These are phyloP conservation scores for Chrysolina haemoptera DNA, from an alignment of 2,888 invertebrate species.

Conservation along the genomic window DNA sequence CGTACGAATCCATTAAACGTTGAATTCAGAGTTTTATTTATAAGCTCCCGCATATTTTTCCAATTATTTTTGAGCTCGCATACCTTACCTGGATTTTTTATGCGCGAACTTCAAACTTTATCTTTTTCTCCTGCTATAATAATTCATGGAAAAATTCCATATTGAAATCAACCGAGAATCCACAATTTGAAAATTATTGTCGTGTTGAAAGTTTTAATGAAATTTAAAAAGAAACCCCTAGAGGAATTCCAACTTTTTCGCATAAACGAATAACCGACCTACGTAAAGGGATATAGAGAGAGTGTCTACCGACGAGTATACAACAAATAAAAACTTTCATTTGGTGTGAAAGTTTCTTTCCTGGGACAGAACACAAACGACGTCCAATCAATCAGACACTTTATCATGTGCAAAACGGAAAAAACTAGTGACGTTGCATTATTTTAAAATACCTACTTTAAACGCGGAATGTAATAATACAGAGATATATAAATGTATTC, in stretches of 20 bases:
- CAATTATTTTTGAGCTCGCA: not conserved
- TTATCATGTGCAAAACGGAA: not conserved
- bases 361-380: not conserved
- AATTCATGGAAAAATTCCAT: conserved; percentile 9
- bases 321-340: not conserved
- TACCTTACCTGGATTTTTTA: conserved; percentile 21
- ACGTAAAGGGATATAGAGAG: not conserved
- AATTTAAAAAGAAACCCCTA: conserved; percentile 11
- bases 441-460: too few relatives aligned
- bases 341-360: not conserved
- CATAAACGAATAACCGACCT: not conserved
- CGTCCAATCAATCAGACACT: not conserved
- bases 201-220: conserved; percentile 11
- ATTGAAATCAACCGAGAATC: conserved; percentile 13
- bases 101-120: conserved; percentile 4
- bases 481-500: too few relatives aligned
- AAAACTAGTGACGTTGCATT: too few relatives aligned
- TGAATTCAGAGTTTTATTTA: conserved; percentile 14
- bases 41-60: conserved; percentile 23
- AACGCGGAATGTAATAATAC: too few relatives aligned
- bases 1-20: conserved; percentile 14
- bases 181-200: conserved; percentile 14
- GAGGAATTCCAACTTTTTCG: not conserved
- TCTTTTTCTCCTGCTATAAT: not conserved
- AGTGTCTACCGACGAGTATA: not conserved